Evolutionary conservation across 1,140 invertebrate species (phyloP).

Genomic region (Dreissena rostriformis): DNA sequence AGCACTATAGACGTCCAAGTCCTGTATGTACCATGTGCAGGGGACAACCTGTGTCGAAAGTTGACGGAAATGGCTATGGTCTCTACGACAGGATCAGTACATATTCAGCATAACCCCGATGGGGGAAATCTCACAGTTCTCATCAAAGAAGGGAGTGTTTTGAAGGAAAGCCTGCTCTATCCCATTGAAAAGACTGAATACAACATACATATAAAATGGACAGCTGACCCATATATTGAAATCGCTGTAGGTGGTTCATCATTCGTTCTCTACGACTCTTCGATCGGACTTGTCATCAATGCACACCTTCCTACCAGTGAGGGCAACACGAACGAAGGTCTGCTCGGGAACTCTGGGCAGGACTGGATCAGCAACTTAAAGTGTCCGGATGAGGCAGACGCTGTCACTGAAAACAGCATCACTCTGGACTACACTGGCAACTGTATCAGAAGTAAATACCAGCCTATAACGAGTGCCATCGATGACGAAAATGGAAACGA

Average conservation of each 20-base stretch:
- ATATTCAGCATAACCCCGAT: constrained; percentile 27
- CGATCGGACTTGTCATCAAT: constrained; percentile 33
- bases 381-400: neutral
- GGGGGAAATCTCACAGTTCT: constrained; percentile 13
- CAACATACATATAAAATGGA: constrained; percentile 16
- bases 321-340: constrained; percentile 6
- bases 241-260: neutral
- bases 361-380: constrained; percentile 34
- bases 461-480: neutral
- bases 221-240: constrained; percentile 20
- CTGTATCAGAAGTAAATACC: constrained; percentile 21
- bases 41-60: constrained; percentile 49
- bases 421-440: constrained; percentile 27
- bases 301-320: constrained; percentile 7
- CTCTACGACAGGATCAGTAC: neutral
- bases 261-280: constrained; percentile 18
- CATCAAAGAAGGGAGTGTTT: neutral
- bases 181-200: neutral
- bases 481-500: constrained; percentile 12
- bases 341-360: constrained; percentile 27
- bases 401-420: constrained; percentile 1
- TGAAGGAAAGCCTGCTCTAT: neutral
- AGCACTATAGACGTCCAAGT: constrained; percentile 42
- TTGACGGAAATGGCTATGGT: constrained; percentile 24
- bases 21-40: constrained; percentile 60